phyloP scores from a whole-genome alignment of 2,888 invertebrate species.

The Cryptocephalus primarius region DNA sequence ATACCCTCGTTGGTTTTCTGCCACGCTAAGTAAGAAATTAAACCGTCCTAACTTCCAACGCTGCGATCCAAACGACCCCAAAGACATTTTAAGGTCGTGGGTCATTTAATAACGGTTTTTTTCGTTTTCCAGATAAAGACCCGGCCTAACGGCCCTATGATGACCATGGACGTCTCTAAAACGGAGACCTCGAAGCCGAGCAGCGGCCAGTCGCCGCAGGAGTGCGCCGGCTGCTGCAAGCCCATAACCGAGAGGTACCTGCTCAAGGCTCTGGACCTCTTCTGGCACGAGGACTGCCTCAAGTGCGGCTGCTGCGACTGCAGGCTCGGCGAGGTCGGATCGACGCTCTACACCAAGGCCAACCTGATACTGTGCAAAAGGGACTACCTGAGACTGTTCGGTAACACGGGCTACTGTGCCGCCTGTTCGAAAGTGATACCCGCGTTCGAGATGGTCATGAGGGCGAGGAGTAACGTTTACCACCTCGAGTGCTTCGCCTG shows the following conservation, averaged over 20 bases:
- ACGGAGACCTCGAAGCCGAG: constrained; percentile 46
- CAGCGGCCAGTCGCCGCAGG: constrained; percentile 46
- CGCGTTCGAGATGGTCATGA: constrained; percentile 98
- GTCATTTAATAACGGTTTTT: no score
- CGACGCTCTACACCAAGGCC: constrained; percentile 89
- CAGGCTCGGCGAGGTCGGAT: constrained; percentile 90
- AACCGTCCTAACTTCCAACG: no score
- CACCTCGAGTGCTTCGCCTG: constrained; percentile 98
- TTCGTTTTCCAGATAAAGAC: constrained; percentile 32
- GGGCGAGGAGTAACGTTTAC: constrained; percentile 92
- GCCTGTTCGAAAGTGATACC: constrained; percentile 97
- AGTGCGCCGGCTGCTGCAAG: constrained; percentile 91
- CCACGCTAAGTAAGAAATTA: no score
- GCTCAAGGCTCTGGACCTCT: constrained; percentile 83
- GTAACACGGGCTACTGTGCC: constrained; percentile 91
- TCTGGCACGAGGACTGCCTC: constrained; percentile 97
- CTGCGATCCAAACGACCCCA: no score
- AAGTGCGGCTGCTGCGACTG: constrained; percentile 97
- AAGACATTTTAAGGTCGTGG: no score
- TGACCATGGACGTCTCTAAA: constrained; percentile 85
- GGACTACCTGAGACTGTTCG: constrained; percentile 93
- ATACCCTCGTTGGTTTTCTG: no score
- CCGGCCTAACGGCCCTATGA: constrained; percentile 45
- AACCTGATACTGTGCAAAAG: constrained; percentile 92
- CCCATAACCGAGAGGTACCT: constrained; percentile 85